phyloP scores from a whole-genome alignment of 2,888 invertebrate genomes.

The Lysandra coridon region DNA sequence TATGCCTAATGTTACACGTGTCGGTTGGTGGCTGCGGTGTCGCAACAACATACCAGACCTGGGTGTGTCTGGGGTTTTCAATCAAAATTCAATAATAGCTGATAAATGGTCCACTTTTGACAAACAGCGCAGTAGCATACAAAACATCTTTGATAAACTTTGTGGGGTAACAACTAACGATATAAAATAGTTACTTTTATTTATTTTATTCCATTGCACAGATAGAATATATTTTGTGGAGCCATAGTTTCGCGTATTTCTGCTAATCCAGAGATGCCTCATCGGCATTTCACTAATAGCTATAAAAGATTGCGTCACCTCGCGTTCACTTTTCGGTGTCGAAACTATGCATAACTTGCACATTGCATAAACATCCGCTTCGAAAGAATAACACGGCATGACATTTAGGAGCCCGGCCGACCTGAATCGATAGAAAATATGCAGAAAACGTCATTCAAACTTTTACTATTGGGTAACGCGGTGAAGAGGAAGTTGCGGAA shows the following conservation, averaged over 20 bases:
- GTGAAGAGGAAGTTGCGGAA: not conserved
- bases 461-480: slow-evolving; percentile 3
- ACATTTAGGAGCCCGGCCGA: slow-evolving; percentile 22
- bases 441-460: slow-evolving; percentile 6
- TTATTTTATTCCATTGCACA: too few relatives aligned
- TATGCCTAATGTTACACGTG: slow-evolving; percentile 9
- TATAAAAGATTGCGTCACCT: slow-evolving; percentile 63
- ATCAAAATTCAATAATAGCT: slow-evolving; percentile 22
- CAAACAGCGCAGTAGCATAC: not conserved
- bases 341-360: slow-evolving; percentile 70
- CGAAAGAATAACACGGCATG: slow-evolving; percentile 47
- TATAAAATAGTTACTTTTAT: not conserved
- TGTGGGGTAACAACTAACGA: not conserved
- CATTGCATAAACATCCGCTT: slow-evolving; percentile 73
- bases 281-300: slow-evolving; percentile 60
- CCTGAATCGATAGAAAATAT: slow-evolving; percentile 26
- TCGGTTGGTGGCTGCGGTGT: slow-evolving; percentile 42
- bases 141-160: not conserved
- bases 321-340: slow-evolving; percentile 73
- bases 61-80: slow-evolving; percentile 58
- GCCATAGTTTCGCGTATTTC: not conserved
- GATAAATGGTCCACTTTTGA: slow-evolving; percentile 26
- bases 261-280: slow-evolving; percentile 51
- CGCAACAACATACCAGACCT: slow-evolving; percentile 66
- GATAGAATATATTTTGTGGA: not conserved